Conservation (phyloP, 2,113 vertebrate species). For the Panthera uncia region DNA sequence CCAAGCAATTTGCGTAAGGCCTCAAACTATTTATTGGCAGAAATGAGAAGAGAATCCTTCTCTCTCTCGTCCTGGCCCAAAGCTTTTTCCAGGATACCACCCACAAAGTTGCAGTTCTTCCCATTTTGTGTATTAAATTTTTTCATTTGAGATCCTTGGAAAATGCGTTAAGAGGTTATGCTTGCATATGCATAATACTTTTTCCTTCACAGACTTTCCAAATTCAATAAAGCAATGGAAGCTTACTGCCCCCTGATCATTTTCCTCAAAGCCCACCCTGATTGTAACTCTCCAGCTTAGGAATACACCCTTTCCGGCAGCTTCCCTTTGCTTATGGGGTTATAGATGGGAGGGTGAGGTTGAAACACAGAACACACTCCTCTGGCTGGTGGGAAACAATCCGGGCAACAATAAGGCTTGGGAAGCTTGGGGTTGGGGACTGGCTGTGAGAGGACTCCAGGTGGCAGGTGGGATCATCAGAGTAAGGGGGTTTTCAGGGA, state of each 20-base stretch:
- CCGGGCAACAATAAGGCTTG: background rate
- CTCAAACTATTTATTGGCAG: slow-evolving; percentile 55
- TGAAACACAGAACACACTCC: background rate
- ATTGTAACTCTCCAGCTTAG: background rate
- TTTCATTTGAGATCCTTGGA: slow-evolving; percentile 43
- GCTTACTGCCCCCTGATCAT: background rate
- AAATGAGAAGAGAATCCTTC: slow-evolving; percentile 25
- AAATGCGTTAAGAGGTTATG: slow-evolving; percentile 11
- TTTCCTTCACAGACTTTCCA: background rate
- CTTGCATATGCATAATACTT: slow-evolving; percentile 10
- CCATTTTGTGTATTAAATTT: slow-evolving; percentile 55
- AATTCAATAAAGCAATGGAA: slow-evolving; percentile 39
- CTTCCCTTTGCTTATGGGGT: background rate
- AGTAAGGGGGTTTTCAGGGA: background rate
- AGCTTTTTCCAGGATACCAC: slow-evolving; percentile 68
- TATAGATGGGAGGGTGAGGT: background rate
- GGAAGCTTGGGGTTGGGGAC: background rate
- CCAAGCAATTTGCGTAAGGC: slow-evolving; percentile 30
- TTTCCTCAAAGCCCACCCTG: slow-evolving; percentile 45
- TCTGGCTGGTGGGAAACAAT: background rate
- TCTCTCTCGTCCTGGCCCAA: slow-evolving; percentile 29
- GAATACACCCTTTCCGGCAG: background rate
- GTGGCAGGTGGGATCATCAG: slow-evolving; percentile 36
- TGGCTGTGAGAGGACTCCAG: background rate
- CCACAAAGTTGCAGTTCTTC: slow-evolving; percentile 54